Percentiles rank a stretch among this genome's conserved stretches.
These are phyloP conservation scores for Otis tarda DNA, from an alignment of 2,113 vertebrate species.

Conservation along the genomic window DNA sequence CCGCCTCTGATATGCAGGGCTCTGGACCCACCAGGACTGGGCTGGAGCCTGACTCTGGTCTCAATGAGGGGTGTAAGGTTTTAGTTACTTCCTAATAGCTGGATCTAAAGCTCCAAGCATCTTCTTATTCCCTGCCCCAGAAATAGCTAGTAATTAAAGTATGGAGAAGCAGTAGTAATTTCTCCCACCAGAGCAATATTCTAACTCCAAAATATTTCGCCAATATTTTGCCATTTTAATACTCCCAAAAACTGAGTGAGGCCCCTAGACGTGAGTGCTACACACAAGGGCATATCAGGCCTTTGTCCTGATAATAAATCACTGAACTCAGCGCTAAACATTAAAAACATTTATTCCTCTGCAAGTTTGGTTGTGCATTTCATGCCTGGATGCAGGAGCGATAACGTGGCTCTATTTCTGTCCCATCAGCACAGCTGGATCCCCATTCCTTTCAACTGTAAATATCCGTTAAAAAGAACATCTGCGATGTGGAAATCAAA, in stretches of 20 bases:
- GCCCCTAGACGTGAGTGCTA: background rate
- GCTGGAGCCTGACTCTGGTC: background rate
- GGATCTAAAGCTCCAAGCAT: background rate
- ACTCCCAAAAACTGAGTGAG: background rate
- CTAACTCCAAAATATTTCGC: background rate
- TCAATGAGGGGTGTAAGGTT: background rate
- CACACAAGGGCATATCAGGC: background rate
- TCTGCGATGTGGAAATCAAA: background rate
- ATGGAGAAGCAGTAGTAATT: background rate
- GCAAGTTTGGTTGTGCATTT: background rate
- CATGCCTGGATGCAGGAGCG: constrained; percentile 23
- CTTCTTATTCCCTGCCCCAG: background rate
- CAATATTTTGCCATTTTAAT: background rate
- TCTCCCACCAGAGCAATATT: background rate
- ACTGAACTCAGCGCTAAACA: background rate
- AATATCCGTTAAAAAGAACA: constrained; percentile 29
- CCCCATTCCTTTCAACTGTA: background rate
- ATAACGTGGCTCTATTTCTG: constrained; percentile 2
- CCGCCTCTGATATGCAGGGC: background rate
- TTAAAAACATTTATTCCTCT: background rate
- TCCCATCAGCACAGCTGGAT: constrained; percentile 39
- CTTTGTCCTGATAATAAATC: background rate
- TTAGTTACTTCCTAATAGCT: background rate
- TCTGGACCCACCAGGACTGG: background rate
- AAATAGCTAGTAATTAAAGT: background rate